These are phyloP conservation scores for Tupaia tana DNA, from an alignment of 2,113 vertebrate species.

Conservation along the genomic window DNA sequence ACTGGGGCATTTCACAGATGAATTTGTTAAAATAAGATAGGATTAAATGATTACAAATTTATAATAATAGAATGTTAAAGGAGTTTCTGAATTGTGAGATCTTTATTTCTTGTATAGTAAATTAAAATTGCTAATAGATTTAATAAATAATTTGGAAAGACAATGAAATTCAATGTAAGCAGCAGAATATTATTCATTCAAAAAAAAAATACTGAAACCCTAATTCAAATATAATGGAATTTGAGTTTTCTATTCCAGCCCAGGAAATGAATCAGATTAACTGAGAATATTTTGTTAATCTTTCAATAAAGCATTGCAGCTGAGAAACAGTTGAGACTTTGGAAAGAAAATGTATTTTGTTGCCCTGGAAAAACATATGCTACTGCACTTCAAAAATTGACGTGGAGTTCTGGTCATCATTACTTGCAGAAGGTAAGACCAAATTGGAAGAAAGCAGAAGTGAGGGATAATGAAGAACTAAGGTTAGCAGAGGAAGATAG, in stretches of 20 bases:
- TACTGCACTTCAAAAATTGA: neutral
- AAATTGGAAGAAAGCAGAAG: neutral
- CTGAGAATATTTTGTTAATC: neutral
- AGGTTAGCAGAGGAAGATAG: neutral
- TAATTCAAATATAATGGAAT: neutral
- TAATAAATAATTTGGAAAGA: constrained; percentile 33
- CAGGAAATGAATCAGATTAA: constrained; percentile 23
- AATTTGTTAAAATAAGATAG: neutral
- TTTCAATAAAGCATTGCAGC: neutral
- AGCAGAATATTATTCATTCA: neutral
- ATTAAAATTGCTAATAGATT: constrained; percentile 8
- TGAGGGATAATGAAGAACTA: neutral
- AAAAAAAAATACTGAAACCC: neutral
- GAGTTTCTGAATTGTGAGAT: neutral
- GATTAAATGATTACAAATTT: neutral
- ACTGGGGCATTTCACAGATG: neutral
- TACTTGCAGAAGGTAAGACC: neutral
- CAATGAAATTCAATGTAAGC: neutral
- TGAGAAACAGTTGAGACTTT: neutral
- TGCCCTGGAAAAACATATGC: neutral
- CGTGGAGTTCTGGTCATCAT: neutral
- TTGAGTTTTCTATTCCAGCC: neutral
- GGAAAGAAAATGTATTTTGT: constrained; percentile 17
- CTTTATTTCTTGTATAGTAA: constrained; percentile 12
- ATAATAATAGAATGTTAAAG: neutral